These are phyloP conservation scores for Gorsachius magnificus DNA, from an alignment of 2,797 vertebrate genomes.

Conservation along the genomic window DNA sequence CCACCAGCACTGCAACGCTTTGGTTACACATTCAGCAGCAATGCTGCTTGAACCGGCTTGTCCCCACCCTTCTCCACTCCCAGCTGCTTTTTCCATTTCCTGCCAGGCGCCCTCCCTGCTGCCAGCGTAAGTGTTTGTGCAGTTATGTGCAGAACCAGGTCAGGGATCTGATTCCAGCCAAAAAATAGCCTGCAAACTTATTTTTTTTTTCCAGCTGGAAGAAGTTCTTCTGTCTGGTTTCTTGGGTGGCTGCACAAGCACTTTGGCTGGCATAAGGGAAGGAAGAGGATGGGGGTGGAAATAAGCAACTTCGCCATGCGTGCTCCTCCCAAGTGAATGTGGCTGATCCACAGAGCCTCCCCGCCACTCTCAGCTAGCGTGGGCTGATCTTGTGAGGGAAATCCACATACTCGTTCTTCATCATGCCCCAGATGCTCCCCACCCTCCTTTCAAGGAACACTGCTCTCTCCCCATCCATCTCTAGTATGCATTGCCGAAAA, in stretches of 20 bases:
- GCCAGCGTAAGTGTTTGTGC: conserved; percentile 18
- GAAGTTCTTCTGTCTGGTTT: conserved; percentile 23
- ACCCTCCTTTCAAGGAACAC: not conserved
- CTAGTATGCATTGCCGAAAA: not conserved
- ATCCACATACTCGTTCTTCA: not conserved
- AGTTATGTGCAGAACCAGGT: conserved; percentile 21
- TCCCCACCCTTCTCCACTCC: conserved; percentile 54
- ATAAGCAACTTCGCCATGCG: not conserved
- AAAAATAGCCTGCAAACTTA: not conserved
- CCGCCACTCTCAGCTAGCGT: not conserved
- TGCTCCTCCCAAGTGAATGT: not conserved
- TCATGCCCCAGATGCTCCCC: not conserved
- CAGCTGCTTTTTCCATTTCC: conserved; percentile 47
- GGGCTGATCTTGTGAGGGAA: not conserved
- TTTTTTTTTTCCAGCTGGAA: not conserved
- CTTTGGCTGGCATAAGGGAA: not conserved
- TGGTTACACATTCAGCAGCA: not conserved
- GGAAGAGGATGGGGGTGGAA: not conserved
- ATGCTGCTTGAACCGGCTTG: not conserved
- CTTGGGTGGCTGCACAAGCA: conserved; percentile 36
- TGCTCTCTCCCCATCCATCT: not conserved
- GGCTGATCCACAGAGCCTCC: not conserved
- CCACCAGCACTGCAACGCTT: not conserved
- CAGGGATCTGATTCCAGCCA: conserved; percentile 2
- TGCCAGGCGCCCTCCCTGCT: not conserved